Evolutionary conservation across 2,888 invertebrate species (phyloP), one percentile per base, ranked within the genome.

Genomic region (Perdita meconis): DNA sequence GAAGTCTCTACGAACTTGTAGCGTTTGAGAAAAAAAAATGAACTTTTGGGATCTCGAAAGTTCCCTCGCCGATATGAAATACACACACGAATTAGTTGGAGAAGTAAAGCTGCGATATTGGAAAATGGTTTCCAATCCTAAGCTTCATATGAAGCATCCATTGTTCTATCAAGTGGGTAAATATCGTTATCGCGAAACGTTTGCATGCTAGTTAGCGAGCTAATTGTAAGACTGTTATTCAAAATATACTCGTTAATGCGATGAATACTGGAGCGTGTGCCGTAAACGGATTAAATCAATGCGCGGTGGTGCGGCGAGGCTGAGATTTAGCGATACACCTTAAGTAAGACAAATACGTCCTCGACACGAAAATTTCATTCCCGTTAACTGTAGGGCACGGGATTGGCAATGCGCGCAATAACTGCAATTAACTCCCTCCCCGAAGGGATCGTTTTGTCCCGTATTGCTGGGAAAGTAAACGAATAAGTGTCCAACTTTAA

Each of bases 231-330:
- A 3, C 2, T 50, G 24, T 24, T 24, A 38, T 51, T n/a, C 24
- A 36, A 38, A 38, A 16, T 30, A 30, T 47, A 5, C 34, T 51
- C 36, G n/a, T 63, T 38, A 63, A 51, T 36, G 0, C 1, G 24
- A 63, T 51, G 38, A 63, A 36, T 51, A 63, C 13, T 30, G 42
- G 10, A 2, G 12, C 6, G 44, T 12, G 6, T 13, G 12, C 10
- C 3, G 19, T 47, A 36, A 61, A 10, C n/a, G 26, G 26, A 61
- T 67, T 61, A 47, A 59, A 59, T 59, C 34, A 16, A 24, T 19
- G 30, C 19, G 24, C 47, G 19, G 34, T n/a, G 30, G 42, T 24
- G 16, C 16, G 55, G 34, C n/a, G 8, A 40, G 24, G 40, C 8
- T 24, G 47, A 22, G 34, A 12, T 50, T 56, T 24, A 50, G 36